Evolutionary conservation across 2,888 invertebrate genomes (phyloP).

Genomic region (Ichneumoninae sp.): DNA sequence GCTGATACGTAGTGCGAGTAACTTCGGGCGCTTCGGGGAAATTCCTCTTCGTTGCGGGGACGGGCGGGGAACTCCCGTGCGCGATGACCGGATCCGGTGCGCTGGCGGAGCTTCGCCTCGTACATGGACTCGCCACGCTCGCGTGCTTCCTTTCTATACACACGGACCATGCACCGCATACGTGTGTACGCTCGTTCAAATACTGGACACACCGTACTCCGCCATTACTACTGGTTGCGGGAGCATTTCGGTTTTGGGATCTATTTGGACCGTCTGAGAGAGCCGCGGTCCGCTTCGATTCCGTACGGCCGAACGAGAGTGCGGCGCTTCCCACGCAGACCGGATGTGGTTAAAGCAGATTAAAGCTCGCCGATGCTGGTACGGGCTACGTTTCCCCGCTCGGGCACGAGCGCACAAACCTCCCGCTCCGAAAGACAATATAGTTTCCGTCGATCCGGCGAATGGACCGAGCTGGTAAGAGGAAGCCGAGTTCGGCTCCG

Average conservation of each 20-base stretch:
- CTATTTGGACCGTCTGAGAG: slow-evolving; percentile 61
- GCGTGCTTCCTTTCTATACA: not conserved
- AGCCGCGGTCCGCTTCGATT: slow-evolving; percentile 26
- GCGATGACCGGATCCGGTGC: slow-evolving; percentile 36
- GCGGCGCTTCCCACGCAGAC: slow-evolving; percentile 76
- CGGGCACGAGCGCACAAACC: not conserved
- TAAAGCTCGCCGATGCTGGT: slow-evolving; percentile 73
- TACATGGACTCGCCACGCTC: not conserved
- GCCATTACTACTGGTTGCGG: slow-evolving; percentile 12
- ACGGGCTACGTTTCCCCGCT: slow-evolving; percentile 21
- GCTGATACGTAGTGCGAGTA: slow-evolving; percentile 53
- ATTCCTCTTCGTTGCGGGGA: slow-evolving; percentile 48
- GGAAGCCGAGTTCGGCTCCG: slow-evolving; percentile 53
- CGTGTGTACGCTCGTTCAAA: not conserved
- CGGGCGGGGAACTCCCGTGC: slow-evolving; percentile 16
- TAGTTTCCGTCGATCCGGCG: slow-evolving; percentile 58
- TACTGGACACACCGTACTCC: not conserved
- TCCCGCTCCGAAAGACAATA: slow-evolving; percentile 51
- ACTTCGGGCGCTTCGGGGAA: slow-evolving; percentile 46
- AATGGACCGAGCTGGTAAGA: slow-evolving; percentile 40
- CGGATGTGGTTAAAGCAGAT: slow-evolving; percentile 76
- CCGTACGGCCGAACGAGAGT: slow-evolving; percentile 68
- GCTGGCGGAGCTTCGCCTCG: not conserved
- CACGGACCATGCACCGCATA: not conserved
- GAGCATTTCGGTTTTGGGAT: slow-evolving; percentile 70